A percentile compares a stretch with the other conserved stretches of the same genome.
Conservation (phyloP, 2,888 invertebrate species). For the Sinotaia quadrata region DNA sequence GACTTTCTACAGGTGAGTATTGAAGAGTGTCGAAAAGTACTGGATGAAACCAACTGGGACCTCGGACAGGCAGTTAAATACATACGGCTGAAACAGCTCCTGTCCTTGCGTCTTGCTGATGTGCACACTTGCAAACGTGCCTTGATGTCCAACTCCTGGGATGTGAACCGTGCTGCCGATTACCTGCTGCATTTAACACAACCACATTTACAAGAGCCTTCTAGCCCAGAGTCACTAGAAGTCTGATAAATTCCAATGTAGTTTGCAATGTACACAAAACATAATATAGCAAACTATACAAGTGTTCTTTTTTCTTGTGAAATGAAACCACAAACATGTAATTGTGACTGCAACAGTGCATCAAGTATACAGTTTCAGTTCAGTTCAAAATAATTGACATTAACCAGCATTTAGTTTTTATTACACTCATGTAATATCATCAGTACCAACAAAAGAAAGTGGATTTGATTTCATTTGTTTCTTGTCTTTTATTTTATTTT, state of each 20-base stretch:
- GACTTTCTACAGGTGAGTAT: conserved; percentile 73
- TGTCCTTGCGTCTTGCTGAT: conserved; percentile 68
- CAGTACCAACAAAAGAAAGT: no score
- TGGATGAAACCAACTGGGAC: conserved; percentile 90
- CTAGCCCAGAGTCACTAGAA: conserved; percentile 24
- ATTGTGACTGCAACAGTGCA: neutral
- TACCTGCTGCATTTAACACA: conserved; percentile 71
- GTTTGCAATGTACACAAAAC: no score
- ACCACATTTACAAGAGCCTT: neutral
- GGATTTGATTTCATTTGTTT: no score
- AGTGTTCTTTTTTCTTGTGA: no score
- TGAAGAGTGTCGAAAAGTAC: conserved; percentile 84
- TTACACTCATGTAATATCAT: no score
- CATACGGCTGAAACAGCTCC: conserved; percentile 78
- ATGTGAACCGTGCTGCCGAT: conserved; percentile 80
- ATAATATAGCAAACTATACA: no score
- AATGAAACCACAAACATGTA: no score
- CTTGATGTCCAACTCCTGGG: conserved; percentile 79
- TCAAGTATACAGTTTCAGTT: no score
- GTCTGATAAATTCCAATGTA: conserved; percentile 10
- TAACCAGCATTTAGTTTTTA: no score
- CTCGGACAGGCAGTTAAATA: conserved; percentile 90
- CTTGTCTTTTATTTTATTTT: no score
- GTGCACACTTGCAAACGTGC: conserved; percentile 73
- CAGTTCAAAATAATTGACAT: no score